These are phyloP conservation scores for Blennius ocellaris DNA, from an alignment of 2,113 vertebrate genomes.

Conservation along the genomic window DNA sequence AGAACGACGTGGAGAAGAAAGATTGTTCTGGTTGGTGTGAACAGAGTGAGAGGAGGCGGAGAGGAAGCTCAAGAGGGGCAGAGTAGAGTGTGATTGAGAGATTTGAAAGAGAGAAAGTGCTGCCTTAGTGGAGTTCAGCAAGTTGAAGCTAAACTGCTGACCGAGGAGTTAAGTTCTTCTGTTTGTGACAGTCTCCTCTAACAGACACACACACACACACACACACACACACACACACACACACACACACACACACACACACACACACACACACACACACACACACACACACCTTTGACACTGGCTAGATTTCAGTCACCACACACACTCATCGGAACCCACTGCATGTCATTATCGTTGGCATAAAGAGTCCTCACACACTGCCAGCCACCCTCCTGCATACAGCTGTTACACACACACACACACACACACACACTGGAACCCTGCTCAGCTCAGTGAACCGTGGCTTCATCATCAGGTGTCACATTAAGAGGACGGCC, in stretches of 20 bases:
- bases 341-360: slow-evolving; percentile 72
- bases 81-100: no score
- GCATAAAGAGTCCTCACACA: slow-evolving; percentile 43
- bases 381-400: slow-evolving; percentile 63
- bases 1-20: no score
- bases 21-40: no score
- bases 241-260: slow-evolving; percentile 42
- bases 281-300: slow-evolving; percentile 19
- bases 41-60: background rate
- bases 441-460: slow-evolving; percentile 60
- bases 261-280: slow-evolving; percentile 41
- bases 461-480: slow-evolving; percentile 68
- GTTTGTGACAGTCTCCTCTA: slow-evolving; percentile 57
- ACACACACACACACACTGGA: slow-evolving; percentile 44
- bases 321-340: slow-evolving; percentile 47
- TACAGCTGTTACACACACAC: slow-evolving; percentile 44
- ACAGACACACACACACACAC: slow-evolving; percentile 42
- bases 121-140: slow-evolving; percentile 26
- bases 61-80: background rate
- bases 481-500: slow-evolving; percentile 69
- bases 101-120: background rate
- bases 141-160: slow-evolving; percentile 64
- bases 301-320: slow-evolving; percentile 51
- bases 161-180: slow-evolving; percentile 57
- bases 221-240: slow-evolving; percentile 45